Conservation (phyloP, 2,797 vertebrate genomes). For the Lates japonicus region DNA sequence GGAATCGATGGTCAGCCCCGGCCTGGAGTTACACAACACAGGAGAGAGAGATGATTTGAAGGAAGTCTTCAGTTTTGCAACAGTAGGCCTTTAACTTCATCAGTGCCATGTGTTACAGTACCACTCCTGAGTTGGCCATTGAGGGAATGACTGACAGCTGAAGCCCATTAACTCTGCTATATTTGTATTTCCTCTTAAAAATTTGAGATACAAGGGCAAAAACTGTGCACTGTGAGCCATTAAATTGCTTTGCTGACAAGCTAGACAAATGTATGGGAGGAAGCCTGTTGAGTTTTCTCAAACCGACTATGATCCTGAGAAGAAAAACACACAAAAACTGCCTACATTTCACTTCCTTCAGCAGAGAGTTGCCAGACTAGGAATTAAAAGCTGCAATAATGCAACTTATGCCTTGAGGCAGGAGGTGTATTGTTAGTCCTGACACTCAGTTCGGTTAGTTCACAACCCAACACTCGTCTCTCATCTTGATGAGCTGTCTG, state of each 20-base stretch:
- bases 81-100: slow-evolving; percentile 3
- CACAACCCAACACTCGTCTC: slow-evolving; percentile 17
- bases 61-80: slow-evolving; percentile 13
- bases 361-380: slow-evolving; percentile 17
- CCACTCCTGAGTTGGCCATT: neutral
- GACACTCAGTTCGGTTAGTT: slow-evolving; percentile 32
- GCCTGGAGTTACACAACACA: slow-evolving; percentile 30
- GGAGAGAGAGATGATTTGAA: neutral
- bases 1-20: slow-evolving; percentile 46
- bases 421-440: slow-evolving; percentile 34
- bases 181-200: slow-evolving; percentile 21
- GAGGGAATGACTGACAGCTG: slow-evolving; percentile 22
- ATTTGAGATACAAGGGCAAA: slow-evolving; percentile 2
- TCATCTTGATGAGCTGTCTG: slow-evolving; percentile 45
- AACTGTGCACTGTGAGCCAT: neutral
- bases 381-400: slow-evolving; percentile 51
- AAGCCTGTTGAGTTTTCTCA: slow-evolving; percentile 36
- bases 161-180: slow-evolving; percentile 24
- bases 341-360: slow-evolving; percentile 35
- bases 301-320: slow-evolving; percentile 2
- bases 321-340: slow-evolving; percentile 26
- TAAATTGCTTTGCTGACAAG: slow-evolving; percentile 5
- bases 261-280: neutral
- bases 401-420: slow-evolving; percentile 42
- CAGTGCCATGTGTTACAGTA: slow-evolving; percentile 2